phyloP scores from a whole-genome alignment of 2,797 vertebrate genomes.

The Thunnus albacares region DNA sequence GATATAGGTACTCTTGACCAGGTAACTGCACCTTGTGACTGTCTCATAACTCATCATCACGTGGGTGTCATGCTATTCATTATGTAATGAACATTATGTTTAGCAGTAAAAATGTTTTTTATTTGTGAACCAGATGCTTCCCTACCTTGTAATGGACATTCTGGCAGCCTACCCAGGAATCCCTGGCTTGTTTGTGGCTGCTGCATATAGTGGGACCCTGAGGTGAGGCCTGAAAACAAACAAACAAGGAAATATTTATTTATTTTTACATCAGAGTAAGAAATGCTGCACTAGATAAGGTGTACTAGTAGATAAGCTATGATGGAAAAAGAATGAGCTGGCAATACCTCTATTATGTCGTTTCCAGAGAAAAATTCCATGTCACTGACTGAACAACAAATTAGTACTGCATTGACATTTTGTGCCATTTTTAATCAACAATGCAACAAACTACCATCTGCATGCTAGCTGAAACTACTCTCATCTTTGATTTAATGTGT shows the following conservation, averaged over 20 bases:
- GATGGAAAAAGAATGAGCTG: not conserved
- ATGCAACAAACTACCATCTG: not conserved
- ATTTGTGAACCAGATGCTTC: slow-evolving; percentile 81
- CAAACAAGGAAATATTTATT: not conserved
- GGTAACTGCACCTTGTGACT: slow-evolving; percentile 67
- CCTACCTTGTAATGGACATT: slow-evolving; percentile 90
- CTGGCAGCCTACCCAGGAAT: slow-evolving; percentile 84
- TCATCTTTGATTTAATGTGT: not conserved
- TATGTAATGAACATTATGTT: not conserved
- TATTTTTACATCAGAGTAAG: not conserved
- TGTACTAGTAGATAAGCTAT: not conserved
- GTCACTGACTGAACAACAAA: not conserved
- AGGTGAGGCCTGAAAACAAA: slow-evolving; percentile 77
- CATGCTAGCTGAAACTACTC: not conserved
- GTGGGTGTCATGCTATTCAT: not conserved
- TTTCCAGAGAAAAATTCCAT: not conserved
- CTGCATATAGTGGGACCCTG: slow-evolving; percentile 89
- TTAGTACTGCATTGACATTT: not conserved
- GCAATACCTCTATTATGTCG: not conserved
- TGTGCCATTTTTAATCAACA: not conserved
- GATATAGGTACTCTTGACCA: slow-evolving; percentile 81
- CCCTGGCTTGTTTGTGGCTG: slow-evolving; percentile 89
- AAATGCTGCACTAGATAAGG: not conserved
- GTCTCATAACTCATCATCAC: not conserved
- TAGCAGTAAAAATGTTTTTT: not conserved